Percentiles rank a stretch among this genome's conserved stretches.
Conservation (phyloP, 92 coral and sea anemone species). For the Epizoanthus fatuus region DNA sequence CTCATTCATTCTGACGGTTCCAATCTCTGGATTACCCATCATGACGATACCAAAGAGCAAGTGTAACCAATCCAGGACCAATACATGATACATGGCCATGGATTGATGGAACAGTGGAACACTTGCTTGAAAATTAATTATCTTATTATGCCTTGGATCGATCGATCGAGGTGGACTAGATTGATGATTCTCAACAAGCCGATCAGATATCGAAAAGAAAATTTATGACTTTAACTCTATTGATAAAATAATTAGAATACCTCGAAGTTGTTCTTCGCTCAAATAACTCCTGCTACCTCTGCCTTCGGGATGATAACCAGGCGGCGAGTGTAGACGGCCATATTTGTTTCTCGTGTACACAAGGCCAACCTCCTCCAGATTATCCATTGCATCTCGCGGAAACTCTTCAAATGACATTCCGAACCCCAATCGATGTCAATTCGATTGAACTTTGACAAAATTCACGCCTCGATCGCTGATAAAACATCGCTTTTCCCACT, state of each 20-base stretch:
- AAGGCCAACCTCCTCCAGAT: constrained; percentile 78
- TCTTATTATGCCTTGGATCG: too few species aligned
- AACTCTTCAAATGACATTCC: constrained; percentile 56
- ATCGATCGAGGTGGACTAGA: too few species aligned
- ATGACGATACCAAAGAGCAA: too few species aligned
- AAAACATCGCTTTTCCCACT: too few species aligned
- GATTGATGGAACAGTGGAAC: too few species aligned
- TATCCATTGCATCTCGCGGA: constrained; percentile 32
- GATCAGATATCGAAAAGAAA: not conserved
- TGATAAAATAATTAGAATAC: not conserved
- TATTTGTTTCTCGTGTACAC: constrained; percentile 90
- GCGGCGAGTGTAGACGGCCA: constrained; percentile 89
- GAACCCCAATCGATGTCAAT: not conserved
- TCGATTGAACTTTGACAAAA: not conserved
- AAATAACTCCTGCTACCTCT: constrained; percentile 25
- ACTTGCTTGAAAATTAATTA: too few species aligned
- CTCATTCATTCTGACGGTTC: too few species aligned
- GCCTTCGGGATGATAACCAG: constrained; percentile 64
- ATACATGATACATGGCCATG: too few species aligned
- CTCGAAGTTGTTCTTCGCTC: constrained; percentile 39
- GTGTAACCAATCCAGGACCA: too few species aligned
- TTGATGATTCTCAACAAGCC: not conserved
- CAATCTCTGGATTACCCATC: too few species aligned
- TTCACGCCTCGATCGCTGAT: too few species aligned
- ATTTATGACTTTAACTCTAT: not conserved